These are phyloP conservation scores for Climacteris rufus DNA, from an alignment of 2,113 vertebrate species.

Conservation along the genomic window DNA sequence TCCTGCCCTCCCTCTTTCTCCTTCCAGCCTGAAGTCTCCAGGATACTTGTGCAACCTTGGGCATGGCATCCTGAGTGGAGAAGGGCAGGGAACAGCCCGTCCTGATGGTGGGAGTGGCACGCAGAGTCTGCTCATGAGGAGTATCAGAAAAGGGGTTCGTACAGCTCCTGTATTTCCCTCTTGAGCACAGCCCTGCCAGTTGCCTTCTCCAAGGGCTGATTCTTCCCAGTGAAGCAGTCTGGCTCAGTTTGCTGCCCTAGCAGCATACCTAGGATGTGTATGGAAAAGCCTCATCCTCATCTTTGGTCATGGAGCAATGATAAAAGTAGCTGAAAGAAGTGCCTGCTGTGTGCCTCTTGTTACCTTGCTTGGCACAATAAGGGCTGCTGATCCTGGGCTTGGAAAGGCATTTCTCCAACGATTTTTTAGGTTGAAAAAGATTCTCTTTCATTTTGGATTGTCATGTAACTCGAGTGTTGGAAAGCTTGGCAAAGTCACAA, in stretches of 20 bases:
- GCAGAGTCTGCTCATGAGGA: not conserved
- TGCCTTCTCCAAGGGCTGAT: not conserved
- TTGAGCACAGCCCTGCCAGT: not conserved
- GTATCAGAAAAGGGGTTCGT: not conserved
- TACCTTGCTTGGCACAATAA: not conserved
- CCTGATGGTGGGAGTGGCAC: not conserved
- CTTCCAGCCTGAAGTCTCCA: not conserved
- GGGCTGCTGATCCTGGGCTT: not conserved
- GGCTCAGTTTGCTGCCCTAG: not conserved
- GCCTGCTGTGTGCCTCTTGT: not conserved
- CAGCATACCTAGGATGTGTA: not conserved
- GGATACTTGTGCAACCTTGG: not conserved
- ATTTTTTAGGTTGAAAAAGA: not conserved
- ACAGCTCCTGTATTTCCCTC: not conserved
- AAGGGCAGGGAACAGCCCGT: constrained; percentile 13
- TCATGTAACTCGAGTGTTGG: not conserved
- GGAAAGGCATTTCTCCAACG: not conserved
- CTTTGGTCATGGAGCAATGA: not conserved
- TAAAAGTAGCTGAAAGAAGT: not conserved
- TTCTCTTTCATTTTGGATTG: not conserved
- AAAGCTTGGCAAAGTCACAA: not conserved
- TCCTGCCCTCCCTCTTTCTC: not conserved
- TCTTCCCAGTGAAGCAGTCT: not conserved
- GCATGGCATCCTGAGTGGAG: not conserved
- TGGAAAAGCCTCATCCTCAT: not conserved